Evolutionary conservation across 2,797 vertebrate genomes (phyloP).

Genomic region (Pseudomugil gertrudae): DNA sequence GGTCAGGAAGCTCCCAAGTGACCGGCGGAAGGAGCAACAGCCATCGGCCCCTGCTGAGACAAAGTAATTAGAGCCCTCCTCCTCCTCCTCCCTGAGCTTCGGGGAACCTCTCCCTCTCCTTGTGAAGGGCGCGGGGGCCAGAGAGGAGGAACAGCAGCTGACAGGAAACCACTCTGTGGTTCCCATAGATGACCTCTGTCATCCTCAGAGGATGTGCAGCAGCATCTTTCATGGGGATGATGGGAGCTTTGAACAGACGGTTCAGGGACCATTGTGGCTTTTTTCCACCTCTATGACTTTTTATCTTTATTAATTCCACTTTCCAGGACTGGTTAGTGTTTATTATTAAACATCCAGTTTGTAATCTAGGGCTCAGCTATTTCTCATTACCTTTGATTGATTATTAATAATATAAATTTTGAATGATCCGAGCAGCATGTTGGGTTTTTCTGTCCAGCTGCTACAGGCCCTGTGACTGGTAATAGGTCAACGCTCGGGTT

Average conservation of each 20-base stretch:
- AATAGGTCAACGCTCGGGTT: neutral
- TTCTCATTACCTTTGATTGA: neutral
- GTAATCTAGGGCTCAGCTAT: neutral
- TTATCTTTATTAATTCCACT: neutral
- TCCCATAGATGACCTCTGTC: constrained; percentile 63
- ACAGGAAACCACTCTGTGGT: constrained; percentile 67
- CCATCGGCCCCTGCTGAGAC: constrained; percentile 80
- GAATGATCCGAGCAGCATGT: neutral
- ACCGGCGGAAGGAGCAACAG: constrained; percentile 81
- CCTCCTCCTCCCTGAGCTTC: constrained; percentile 25
- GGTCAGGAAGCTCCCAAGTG: constrained; percentile 81
- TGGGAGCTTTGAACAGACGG: constrained; percentile 25
- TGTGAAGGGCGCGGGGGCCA: constrained; percentile 68
- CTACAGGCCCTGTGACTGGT: neutral
- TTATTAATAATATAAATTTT: neutral
- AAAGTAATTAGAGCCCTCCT: constrained; percentile 76
- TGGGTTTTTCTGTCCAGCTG: neutral
- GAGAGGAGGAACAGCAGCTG: constrained; percentile 79
- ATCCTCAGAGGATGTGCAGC: constrained; percentile 50
- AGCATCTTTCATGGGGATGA: constrained; percentile 53
- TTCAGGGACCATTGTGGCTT: constrained; percentile 17
- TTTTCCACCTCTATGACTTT: neutral
- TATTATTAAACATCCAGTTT: constrained; percentile 14
- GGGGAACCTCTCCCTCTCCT: constrained; percentile 59
- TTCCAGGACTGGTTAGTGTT: constrained; percentile 10